Base-by-base conservation (phyloP, 2,797 vertebrate species). In the Notolepis coatsorum region DNA sequence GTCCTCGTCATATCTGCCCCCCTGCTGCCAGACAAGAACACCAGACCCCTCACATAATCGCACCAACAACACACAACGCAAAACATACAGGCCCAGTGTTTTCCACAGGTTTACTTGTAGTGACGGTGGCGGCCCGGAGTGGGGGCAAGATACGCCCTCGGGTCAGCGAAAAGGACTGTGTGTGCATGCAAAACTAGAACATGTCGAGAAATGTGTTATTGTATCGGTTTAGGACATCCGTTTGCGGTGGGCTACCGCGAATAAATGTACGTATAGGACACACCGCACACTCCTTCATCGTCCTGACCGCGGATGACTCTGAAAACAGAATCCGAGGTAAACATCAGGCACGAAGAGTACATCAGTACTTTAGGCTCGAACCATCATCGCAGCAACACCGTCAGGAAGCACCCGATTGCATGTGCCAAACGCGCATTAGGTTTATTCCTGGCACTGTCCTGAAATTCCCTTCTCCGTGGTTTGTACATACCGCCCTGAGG, bases 1-100 rank as follows among this genome's bases (percentile, higher is more conserved):
- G 70, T 93, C 50, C 92, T 94, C 0, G 38, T 93, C 31, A 92
- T 94, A 65, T 89, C 86, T 41, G 92, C 91, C 17, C 93, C 93
- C 1, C 80, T 93, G 84, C 76, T 90, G 53, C 84, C 80, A 38
- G 76, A 39, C 0, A 65, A 90, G 12, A 72, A 47, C 61, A 63
- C 75, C 28, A 56, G 30, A 60, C 50, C 76, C 31, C 45, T 72
- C 35, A 69, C 59, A 54, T 82, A 74, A 77, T 47, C 28, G 2
- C 49, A 49, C 35, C 3, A 53, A 62, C 38, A 71, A 13, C 35
- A 25, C 1, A 49, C 3, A 6, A n/a, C 28, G 31, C 43, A 46
- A 21, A 46, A 33, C 27, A 54, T 48, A 45, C 8, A 65, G 17
- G 56, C 33, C 41, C 46, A 17, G 39, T 39, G n/a, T 41, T 71